phyloP scores from a whole-genome alignment of 2,797 vertebrate genomes.

The Sphenopsis melanotis region DNA sequence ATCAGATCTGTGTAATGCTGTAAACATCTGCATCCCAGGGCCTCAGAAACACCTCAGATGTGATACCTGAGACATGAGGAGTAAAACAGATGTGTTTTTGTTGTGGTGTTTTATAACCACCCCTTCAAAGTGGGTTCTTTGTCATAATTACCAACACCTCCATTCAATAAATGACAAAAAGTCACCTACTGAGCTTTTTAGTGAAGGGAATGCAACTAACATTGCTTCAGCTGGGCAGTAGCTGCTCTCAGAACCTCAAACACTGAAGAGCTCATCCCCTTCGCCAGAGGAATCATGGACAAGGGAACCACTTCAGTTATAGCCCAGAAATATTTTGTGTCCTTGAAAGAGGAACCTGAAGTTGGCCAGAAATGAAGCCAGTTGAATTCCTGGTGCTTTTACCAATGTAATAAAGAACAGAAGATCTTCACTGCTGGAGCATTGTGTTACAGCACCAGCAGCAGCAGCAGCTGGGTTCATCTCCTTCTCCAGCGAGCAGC shows the following conservation, averaged over 20 bases:
- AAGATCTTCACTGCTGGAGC: background rate
- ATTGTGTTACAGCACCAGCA: background rate
- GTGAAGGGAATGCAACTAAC: background rate
- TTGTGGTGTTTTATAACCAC: background rate
- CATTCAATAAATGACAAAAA: background rate
- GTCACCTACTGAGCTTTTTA: background rate
- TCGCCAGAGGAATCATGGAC: background rate
- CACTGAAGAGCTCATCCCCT: too few relatives aligned
- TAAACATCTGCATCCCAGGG: background rate
- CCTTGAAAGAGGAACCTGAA: background rate
- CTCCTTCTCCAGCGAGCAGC: background rate
- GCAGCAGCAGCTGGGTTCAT: background rate
- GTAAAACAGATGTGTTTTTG: background rate
- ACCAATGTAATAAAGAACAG: background rate
- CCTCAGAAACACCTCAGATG: background rate
- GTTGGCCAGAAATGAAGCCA: background rate
- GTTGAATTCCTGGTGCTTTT: background rate
- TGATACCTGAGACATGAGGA: background rate
- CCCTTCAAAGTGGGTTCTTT: background rate
- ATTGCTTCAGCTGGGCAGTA: background rate
- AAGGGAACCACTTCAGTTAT: background rate
- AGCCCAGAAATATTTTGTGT: background rate
- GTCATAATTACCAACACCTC: background rate
- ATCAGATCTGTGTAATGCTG: background rate
- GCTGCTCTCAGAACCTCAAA: background rate